Conservation (phyloP, 2,113 vertebrate species). For the Procapra przewalskii region DNA sequence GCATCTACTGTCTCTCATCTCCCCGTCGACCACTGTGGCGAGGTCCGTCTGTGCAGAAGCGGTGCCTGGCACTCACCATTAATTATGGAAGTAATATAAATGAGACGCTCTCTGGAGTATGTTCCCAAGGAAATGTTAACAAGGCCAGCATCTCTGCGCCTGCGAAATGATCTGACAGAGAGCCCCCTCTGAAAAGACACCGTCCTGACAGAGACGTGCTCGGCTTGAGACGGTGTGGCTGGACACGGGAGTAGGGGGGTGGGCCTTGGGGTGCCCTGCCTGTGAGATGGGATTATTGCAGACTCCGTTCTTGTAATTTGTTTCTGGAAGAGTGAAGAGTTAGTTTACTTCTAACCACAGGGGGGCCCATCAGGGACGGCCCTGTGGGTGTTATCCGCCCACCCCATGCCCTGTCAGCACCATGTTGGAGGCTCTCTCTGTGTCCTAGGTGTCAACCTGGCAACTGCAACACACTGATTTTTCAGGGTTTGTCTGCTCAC, state of each 20-base stretch:
- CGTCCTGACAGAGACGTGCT: constrained; percentile 69
- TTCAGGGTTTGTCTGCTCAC: constrained; percentile 45
- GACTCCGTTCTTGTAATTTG: constrained; percentile 75
- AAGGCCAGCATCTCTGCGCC: constrained; percentile 80
- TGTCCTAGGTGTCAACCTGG: neutral
- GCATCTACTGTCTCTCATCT: constrained; percentile 88
- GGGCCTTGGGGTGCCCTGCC: constrained; percentile 28
- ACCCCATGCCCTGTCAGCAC: neutral
- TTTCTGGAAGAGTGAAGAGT: constrained; percentile 75
- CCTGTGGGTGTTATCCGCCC: constrained; percentile 9
- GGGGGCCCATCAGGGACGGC: constrained; percentile 60
- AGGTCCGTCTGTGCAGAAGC: constrained; percentile 85
- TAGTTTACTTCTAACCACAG: constrained; percentile 59
- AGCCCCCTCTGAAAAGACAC: constrained; percentile 74
- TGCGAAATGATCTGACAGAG: constrained; percentile 77
- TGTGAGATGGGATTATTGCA: constrained; percentile 73
- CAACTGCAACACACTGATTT: constrained; percentile 52
- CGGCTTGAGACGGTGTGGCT: constrained; percentile 60
- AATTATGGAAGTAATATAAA: constrained; percentile 90
- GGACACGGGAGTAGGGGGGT: constrained; percentile 20
- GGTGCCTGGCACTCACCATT: constrained; percentile 87
- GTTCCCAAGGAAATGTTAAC: constrained; percentile 88
- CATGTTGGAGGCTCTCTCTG: too few species aligned
- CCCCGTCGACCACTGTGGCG: constrained; percentile 86
- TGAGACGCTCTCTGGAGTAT: constrained; percentile 84